Evolutionary conservation across 92 coral and sea anemone species (phyloP), one percentile per base, ranked within the genome.

Genomic region (Montipora capitata): DNA sequence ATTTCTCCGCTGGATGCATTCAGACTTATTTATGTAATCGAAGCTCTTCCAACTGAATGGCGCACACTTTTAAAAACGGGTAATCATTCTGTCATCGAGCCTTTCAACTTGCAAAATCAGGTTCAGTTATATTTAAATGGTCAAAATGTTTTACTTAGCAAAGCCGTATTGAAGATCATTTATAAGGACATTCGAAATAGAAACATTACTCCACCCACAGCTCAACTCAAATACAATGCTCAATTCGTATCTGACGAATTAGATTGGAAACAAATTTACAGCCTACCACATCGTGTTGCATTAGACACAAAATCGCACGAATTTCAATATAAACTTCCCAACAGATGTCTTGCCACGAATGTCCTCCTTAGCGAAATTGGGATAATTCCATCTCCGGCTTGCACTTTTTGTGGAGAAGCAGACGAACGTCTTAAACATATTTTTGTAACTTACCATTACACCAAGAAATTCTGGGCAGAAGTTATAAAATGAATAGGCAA

Each of bases 271-370:
- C 5, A 45, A 45, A 45, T 1, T 45, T 45, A 45, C 51, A 45
- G 51, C 51, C 51, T 45, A 45, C 51, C 51, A 45, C 51, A 45
- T 2, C 1, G 51, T 45, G 51, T 2, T 18, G 40, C 71, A 0
- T 65, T 65, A 40, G 71, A 65, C 7, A 16, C 71, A 65, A 65
- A 65, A 65, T 65, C 71, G 40, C 71, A 40, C 71, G 7, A 45
- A 45, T 45, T 45, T 45, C 51, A 45, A 45, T 45, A 45, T 45
- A 45, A 45, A 45, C 51, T 0, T 45, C 51, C 9, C 51, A 45
- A 45, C 51, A 45, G 7, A 45, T 45, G 51, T 45, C 51, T 45
- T 45, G 51, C 0, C 51, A 45, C 51, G 9, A 45, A 45, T 0
- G 51, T 45, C 51, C 51, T 45, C 51, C 51, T 45, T 45, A 45